These are phyloP conservation scores for Pandemis corylana DNA, from an alignment of 2,888 invertebrate genomes.

Conservation along the genomic window DNA sequence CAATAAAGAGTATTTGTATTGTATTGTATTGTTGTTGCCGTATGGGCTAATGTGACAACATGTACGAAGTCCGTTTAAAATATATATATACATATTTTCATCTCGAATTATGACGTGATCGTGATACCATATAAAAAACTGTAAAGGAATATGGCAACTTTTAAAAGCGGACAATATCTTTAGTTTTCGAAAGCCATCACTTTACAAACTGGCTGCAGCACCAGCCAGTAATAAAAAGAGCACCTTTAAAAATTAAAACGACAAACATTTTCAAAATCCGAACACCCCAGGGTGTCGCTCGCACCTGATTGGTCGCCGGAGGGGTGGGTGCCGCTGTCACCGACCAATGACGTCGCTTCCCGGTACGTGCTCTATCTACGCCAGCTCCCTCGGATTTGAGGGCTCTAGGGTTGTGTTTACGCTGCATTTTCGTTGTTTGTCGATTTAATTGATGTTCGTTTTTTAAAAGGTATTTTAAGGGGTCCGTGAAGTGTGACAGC, in stretches of 20 bases:
- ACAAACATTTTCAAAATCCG: constrained; percentile 43
- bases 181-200: not conserved
- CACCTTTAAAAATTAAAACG: constrained; percentile 43
- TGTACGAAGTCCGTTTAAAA: no score
- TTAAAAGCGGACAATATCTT: not conserved
- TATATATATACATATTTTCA: no score
- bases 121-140: no score
- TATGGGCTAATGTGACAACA: no score
- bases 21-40: no score
- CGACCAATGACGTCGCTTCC: constrained; percentile 57
- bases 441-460: constrained; percentile 72
- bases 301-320: constrained; percentile 55
- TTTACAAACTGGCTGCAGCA: not conserved
- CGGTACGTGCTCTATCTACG: constrained; percentile 69
- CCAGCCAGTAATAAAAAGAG: constrained; percentile 37
- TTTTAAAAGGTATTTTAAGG: constrained; percentile 38
- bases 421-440: constrained; percentile 81
- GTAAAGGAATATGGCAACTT: no score
- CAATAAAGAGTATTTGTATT: no score
- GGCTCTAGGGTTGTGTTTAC: constrained; percentile 78
- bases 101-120: no score
- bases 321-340: constrained; percentile 52
- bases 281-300: constrained; percentile 53
- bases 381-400: constrained; percentile 65
- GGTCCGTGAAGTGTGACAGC: constrained; percentile 39